Base-by-base conservation (phyloP, 2,113 vertebrate species). In the Heloderma charlesbogerti region DNA sequence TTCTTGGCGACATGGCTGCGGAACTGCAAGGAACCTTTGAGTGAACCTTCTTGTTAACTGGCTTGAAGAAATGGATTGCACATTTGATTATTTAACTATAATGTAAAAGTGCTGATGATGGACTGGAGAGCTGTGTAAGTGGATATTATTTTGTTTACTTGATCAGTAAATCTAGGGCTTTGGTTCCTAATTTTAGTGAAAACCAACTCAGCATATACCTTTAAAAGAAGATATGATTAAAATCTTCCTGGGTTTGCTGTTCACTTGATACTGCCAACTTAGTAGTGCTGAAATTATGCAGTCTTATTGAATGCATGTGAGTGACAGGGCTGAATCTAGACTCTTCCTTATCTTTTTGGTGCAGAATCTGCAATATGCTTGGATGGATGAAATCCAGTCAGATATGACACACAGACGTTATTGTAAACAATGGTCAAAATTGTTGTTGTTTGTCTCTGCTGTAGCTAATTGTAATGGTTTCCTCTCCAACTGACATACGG, bases 51-150 rank as follows among this genome's bases (percentile, higher is more conserved):
- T 92, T 96, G 67, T 92, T 93, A 93, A 92, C 84, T 89, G 94
- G 90, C 27, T 54, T 20, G 89, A 95, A 96, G 89, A 96, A 91
- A 93, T 87, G 91, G 93, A 95, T 88, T 78, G 94, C 95, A 92
- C 78, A 77, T 94, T 96, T 92, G 92, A 80, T 94, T 93, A 88
- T 96, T 90, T 93, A 93, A 82, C 86, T 89, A 89, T 95, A 94
- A 93, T 80, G 87, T 88, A 57, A 91, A 92, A 91, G 88, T 95
- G 93, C 91, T 91, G 94, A 96, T 16, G 71, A 95, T 90, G 94
- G 96, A 97, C 81, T 94, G 95, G 95, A 95, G 94, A 80, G 91
- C 94, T 27, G 86, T 94, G 92, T 96, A 96, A 96, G 95, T 95
- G 95, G 37, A 95, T 83, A 45, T 86, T 69, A 95, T 91, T 95